Evolutionary conservation across 2,888 invertebrate genomes (phyloP).

Genomic region (Hipparchia sbordonii): DNA sequence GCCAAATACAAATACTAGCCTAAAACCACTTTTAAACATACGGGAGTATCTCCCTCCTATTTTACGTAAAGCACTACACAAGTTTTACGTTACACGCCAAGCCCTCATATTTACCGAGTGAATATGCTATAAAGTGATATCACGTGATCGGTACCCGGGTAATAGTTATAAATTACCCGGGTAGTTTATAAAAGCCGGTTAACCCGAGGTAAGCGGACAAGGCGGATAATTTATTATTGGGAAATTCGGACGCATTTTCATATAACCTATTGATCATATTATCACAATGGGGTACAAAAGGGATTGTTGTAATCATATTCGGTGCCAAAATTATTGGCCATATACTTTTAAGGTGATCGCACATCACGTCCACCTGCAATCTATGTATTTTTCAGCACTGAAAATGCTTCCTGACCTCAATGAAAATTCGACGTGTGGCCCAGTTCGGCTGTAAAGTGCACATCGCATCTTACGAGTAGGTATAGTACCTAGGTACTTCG

Average conservation of each 20-base stretch:
- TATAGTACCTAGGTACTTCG: too few species aligned
- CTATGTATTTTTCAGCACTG: too few species aligned
- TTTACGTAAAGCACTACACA: constrained; percentile 32
- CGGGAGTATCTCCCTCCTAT: constrained; percentile 12
- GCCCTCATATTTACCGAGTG: constrained; percentile 77
- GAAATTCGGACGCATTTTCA: constrained; percentile 76
- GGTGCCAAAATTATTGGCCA: constrained; percentile 9
- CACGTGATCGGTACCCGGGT: constrained; percentile 81
- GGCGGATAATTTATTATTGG: constrained; percentile 81
- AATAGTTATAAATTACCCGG: constrained; percentile 82
- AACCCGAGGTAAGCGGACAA: constrained; percentile 82
- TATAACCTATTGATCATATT: constrained; percentile 64
- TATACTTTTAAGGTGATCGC: neutral
- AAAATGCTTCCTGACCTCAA: neutral
- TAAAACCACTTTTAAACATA: constrained; percentile 31
- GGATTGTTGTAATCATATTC: constrained; percentile 14
- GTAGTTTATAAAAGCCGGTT: constrained; percentile 83
- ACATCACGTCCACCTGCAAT: too few species aligned
- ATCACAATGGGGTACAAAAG: constrained; percentile 41
- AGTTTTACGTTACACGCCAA: constrained; percentile 48
- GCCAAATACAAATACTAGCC: constrained; percentile 21
- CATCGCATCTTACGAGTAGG: too few species aligned
- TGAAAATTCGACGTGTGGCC: too few species aligned
- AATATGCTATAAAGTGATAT: constrained; percentile 82
- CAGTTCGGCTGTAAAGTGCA: too few species aligned